Conservation (phyloP, 2,113 vertebrate genomes). For the Cyprinodon variegatus region DNA sequence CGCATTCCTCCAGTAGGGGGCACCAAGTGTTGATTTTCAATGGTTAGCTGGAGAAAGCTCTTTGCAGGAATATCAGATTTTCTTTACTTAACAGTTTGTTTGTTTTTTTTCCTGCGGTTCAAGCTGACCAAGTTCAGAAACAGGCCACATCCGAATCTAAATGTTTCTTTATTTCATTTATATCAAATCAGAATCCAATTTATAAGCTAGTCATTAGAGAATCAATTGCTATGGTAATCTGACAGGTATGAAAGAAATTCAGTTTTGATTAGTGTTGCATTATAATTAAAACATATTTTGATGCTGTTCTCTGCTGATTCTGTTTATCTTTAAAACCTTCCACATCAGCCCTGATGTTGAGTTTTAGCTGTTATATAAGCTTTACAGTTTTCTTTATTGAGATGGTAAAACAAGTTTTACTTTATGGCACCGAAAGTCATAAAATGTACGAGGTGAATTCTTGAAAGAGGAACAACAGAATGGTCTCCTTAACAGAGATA, state of each 20-base stretch:
- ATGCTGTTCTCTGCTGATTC: neutral
- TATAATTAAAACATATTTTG: neutral
- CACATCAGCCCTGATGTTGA: conserved; percentile 4
- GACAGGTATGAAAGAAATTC: neutral
- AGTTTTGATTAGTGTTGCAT: neutral
- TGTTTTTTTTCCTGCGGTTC: neutral
- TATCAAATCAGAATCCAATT: neutral
- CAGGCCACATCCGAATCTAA: neutral
- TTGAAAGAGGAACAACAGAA: conserved; percentile 61
- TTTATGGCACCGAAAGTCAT: conserved; percentile 40
- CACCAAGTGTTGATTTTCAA: conserved; percentile 36
- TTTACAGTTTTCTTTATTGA: conserved; percentile 10
- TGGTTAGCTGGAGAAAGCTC: neutral
- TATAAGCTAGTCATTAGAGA: neutral
- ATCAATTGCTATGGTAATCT: neutral
- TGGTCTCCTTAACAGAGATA: conserved; percentile 52
- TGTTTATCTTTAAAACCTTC: conserved; percentile 16
- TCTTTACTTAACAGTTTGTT: neutral
- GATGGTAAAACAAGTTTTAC: conserved; percentile 36
- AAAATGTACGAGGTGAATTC: conserved; percentile 51
- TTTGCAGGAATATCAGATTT: conserved; percentile 3
- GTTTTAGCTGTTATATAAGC: conserved; percentile 9
- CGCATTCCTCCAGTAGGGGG: conserved; percentile 61
- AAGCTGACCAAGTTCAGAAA: neutral
- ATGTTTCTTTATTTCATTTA: neutral